phyloP scores from a whole-genome alignment of 1,140 invertebrate species.

The Dolichoris vasculosae region DNA sequence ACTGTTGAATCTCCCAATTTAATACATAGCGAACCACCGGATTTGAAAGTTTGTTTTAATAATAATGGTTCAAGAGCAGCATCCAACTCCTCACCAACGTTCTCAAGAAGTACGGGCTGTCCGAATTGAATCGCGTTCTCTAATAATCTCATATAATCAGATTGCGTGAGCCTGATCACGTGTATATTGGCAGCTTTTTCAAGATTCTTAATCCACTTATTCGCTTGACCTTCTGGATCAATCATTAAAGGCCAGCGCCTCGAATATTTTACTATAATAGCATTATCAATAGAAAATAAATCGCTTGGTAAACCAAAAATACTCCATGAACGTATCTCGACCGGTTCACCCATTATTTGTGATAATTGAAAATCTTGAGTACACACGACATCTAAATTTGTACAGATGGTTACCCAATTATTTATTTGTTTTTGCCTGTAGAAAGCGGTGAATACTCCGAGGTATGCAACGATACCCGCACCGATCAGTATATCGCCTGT shows the following conservation, averaged over 20 bases:
- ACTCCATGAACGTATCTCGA: slow-evolving; percentile 91
- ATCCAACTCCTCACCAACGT: slow-evolving; percentile 92
- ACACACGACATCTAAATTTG: slow-evolving; percentile 83
- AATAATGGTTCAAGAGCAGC: slow-evolving; percentile 91
- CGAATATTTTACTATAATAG: slow-evolving; percentile 89
- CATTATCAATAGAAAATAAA: slow-evolving; percentile 94
- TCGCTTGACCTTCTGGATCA: slow-evolving; percentile 95
- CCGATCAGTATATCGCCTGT: slow-evolving; percentile 68
- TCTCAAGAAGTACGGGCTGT: slow-evolving; percentile 90
- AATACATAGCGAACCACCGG: slow-evolving; percentile 85
- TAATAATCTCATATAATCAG: slow-evolving; percentile 88
- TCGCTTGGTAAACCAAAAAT: slow-evolving; percentile 92
- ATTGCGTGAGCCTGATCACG: slow-evolving; percentile 86
- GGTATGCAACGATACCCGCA: slow-evolving; percentile 91
- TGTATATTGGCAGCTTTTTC: slow-evolving; percentile 90
- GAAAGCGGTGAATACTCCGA: slow-evolving; percentile 90
- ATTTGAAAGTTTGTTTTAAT: slow-evolving; percentile 91
- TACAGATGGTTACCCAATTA: slow-evolving; percentile 83
- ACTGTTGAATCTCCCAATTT: slow-evolving; percentile 88
- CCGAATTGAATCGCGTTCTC: slow-evolving; percentile 97
- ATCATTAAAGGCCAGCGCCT: slow-evolving; percentile 94
- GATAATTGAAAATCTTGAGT: slow-evolving; percentile 85
- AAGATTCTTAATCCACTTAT: slow-evolving; percentile 96
- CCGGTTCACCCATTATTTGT: slow-evolving; percentile 88
- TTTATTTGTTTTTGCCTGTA: slow-evolving; percentile 84